These are phyloP conservation scores for Drosophila birchii DNA, from an alignment of 2,888 invertebrate species.

Conservation along the genomic window DNA sequence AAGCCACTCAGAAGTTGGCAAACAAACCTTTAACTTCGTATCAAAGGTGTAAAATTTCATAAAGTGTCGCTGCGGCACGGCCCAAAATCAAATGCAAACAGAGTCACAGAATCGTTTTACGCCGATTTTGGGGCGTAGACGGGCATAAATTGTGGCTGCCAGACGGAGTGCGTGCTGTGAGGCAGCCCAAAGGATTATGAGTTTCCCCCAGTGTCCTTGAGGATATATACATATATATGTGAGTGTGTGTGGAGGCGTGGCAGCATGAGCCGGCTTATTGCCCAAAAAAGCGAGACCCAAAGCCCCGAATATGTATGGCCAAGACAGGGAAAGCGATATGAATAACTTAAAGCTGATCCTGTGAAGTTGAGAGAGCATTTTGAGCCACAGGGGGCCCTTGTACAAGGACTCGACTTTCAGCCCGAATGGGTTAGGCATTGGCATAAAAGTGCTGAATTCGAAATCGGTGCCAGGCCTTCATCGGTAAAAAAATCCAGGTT, in stretches of 20 bases:
- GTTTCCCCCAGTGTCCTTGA: slow-evolving; percentile 57
- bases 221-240: slow-evolving; percentile 3
- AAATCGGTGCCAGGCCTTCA: neutral
- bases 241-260: slow-evolving; percentile 17
- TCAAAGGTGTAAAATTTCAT: slow-evolving; percentile 75
- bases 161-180: slow-evolving; percentile 64
- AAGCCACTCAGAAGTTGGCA: slow-evolving; percentile 53
- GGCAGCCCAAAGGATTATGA: slow-evolving; percentile 70
- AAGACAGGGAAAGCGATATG: slow-evolving; percentile 26
- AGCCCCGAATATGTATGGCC: slow-evolving; percentile 31
- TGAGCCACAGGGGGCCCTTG: slow-evolving; percentile 12
- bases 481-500: neutral
- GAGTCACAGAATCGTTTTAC: slow-evolving; percentile 46
- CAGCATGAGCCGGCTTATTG: slow-evolving; percentile 29
- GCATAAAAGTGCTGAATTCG: slow-evolving; percentile 6
- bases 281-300: slow-evolving; percentile 26
- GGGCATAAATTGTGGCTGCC: slow-evolving; percentile 64
- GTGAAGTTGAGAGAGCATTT: slow-evolving; percentile 32
- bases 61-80: slow-evolving; percentile 64
- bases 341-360: slow-evolving; percentile 44
- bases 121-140: slow-evolving; percentile 57
- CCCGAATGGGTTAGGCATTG: slow-evolving; percentile 2
- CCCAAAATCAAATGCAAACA: slow-evolving; percentile 75
- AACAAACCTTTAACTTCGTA: slow-evolving; percentile 70
- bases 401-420: neutral